A percentile compares a stretch with the other conserved stretches of the same genome.
Conservation (phyloP, 2,113 vertebrate species). For the Myrmecophaga tridactyla region DNA sequence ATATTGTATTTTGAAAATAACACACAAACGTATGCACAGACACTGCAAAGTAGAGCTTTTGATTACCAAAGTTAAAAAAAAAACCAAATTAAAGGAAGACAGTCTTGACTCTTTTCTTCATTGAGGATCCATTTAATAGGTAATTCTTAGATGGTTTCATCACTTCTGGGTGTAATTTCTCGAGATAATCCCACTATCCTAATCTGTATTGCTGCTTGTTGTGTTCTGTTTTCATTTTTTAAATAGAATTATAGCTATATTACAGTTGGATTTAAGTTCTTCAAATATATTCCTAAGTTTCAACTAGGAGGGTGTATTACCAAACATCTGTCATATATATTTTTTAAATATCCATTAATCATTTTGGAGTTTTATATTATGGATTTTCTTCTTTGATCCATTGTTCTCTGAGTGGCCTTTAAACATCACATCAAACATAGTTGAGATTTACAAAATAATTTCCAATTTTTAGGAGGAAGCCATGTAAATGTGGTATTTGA, state of each 20-base stretch:
- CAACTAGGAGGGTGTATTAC: neutral
- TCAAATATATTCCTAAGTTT: neutral
- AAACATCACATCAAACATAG: slow-evolving; percentile 48
- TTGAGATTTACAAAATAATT: slow-evolving; percentile 20
- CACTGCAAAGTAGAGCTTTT: neutral
- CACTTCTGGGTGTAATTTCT: neutral
- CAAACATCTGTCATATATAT: neutral
- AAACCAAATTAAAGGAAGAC: neutral
- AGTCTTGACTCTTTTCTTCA: neutral
- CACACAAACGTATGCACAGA: neutral
- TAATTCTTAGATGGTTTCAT: neutral
- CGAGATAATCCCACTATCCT: neutral
- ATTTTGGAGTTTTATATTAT: neutral
- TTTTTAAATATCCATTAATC: neutral
- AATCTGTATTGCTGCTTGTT: neutral
- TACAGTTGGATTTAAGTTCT: neutral
- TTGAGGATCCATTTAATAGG: neutral
- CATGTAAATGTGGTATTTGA: neutral
- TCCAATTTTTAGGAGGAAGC: slow-evolving; percentile 47
- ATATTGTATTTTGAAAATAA: neutral
- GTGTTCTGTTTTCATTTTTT: neutral
- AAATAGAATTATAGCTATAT: neutral
- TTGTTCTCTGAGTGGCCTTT: slow-evolving; percentile 60
- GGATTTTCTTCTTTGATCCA: slow-evolving; percentile 54
- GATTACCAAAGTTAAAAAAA: neutral